Evolutionary conservation across 2,888 invertebrate genomes (phyloP), one percentile per base, ranked within the genome.

Genomic region (Furcula furcula): DNA sequence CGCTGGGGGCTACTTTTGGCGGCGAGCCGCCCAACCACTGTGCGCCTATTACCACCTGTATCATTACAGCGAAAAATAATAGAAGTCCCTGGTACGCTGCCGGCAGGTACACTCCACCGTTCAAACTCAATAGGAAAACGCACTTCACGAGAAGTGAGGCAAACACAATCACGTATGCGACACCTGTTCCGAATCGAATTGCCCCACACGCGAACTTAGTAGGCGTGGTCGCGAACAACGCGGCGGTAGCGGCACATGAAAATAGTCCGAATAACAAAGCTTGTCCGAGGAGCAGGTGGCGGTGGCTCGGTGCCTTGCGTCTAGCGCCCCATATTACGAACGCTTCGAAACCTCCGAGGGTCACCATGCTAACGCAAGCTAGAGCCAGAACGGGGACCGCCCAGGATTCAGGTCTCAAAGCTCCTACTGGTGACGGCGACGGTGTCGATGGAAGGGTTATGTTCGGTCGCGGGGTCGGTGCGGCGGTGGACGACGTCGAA

Each of bases 91-190:
- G 98, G 80, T 98, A 98, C 7, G 96, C 94, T 4, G 97, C 97
- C 33, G 97, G 97, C 34, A 98, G 90, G 73, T 98, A 97, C 30
- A 97, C 96, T 43, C 95, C 97, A 33, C 95, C 94, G 80, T 97
- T 97, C 43, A 97, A 91, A 68, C 97, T 97, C 54, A 98, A 92
- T 41, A 98, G 91, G 76, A 98, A 97, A 54, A 98, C 96, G 79
- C 97, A 95, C 85, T 98, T 98, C 49, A 98, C 98, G 58, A 98
- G 91, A 30, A 98, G 91, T 0, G 97, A 95, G 22, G 97, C 95
- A 78, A 97, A 98, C 40, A 97, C 95, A 36, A 97, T 91, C 32
- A 96, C 94, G 57, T 95, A 94, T 5, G 96, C 91, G 9, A 95
- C 92, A 31, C 97, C 97, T 25, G 94, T 93, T 23, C 94, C 95